Conservation (phyloP, 2,113 vertebrate species). For the Calonectris borealis region DNA sequence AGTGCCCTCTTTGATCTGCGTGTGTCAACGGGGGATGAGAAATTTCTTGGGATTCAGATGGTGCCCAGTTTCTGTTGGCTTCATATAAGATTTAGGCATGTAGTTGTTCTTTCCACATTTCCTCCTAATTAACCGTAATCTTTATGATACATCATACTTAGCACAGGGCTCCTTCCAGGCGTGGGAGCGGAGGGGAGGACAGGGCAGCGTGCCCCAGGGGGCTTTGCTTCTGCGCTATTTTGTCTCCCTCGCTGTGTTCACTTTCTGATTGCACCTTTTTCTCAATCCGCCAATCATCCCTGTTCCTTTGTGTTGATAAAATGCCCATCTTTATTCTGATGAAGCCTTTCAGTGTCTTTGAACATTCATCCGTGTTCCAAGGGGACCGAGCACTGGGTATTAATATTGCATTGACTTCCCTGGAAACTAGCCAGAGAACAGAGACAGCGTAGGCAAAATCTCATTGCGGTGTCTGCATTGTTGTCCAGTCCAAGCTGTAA, state of each 20-base stretch:
- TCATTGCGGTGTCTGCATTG: neutral
- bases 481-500: neutral
- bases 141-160: neutral
- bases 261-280: neutral
- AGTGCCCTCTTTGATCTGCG: neutral
- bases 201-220: neutral
- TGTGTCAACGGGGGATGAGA: neutral
- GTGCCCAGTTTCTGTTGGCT: neutral
- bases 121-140: neutral
- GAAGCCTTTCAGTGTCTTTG: neutral
- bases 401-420: slow-evolving; percentile 1
- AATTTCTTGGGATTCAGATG: neutral
- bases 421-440: neutral
- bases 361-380: neutral
- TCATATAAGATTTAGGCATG: neutral
- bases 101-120: neutral
- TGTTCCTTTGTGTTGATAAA: neutral
- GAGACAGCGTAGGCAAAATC: neutral
- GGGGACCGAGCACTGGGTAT: neutral
- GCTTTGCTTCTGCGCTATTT: neutral
- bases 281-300: neutral
- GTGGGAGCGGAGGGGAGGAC: neutral
- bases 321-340: slow-evolving; percentile 14
- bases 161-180: neutral
- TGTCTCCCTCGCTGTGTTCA: rapidly evolving